Evolutionary conservation across 2,797 vertebrate species (phyloP).

Genomic region (Scleropages formosus): DNA sequence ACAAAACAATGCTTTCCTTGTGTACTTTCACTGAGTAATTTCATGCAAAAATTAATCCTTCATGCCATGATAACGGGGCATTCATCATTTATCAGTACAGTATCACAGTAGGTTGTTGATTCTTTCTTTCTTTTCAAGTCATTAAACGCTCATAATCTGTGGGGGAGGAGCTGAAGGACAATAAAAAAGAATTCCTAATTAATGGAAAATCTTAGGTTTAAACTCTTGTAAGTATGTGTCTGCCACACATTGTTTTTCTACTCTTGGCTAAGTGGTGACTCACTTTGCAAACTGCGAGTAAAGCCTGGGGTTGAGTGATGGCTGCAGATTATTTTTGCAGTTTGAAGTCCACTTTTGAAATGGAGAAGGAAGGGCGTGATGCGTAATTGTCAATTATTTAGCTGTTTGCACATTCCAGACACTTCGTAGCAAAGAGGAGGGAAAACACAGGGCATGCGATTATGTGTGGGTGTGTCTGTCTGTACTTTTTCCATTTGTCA

Average conservation of each 20-base stretch:
- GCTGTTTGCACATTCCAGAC: constrained; percentile 11
- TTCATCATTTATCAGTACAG: constrained; percentile 46
- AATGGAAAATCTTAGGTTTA: constrained; percentile 53
- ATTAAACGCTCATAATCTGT: constrained; percentile 20
- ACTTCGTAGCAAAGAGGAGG: constrained; percentile 33
- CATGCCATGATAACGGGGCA: constrained; percentile 41
- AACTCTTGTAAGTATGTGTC: constrained; percentile 49
- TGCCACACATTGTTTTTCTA: constrained; percentile 45
- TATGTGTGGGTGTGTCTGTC: not conserved
- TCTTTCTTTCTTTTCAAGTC: constrained; percentile 20
- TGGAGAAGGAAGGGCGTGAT: constrained; percentile 1
- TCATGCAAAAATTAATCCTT: constrained; percentile 44
- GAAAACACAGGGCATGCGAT: constrained; percentile 13
- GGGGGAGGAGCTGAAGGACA: constrained; percentile 29
- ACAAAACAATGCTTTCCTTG: constrained; percentile 7
- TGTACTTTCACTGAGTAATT: constrained; percentile 28
- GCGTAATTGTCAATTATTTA: constrained; percentile 29
- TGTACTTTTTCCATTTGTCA: too few species aligned
- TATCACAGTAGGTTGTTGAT: constrained; percentile 38
- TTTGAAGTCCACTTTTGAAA: not conserved
- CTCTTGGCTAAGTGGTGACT: constrained; percentile 57
- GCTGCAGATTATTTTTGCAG: constrained; percentile 38
- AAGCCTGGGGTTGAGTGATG: constrained; percentile 44
- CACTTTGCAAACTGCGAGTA: constrained; percentile 40
- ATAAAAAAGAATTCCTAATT: constrained; percentile 56